Evolutionary conservation across 2,797 vertebrate genomes (phyloP), one percentile per base, ranked within the genome.

Genomic region (Moxostoma hubbsi): DNA sequence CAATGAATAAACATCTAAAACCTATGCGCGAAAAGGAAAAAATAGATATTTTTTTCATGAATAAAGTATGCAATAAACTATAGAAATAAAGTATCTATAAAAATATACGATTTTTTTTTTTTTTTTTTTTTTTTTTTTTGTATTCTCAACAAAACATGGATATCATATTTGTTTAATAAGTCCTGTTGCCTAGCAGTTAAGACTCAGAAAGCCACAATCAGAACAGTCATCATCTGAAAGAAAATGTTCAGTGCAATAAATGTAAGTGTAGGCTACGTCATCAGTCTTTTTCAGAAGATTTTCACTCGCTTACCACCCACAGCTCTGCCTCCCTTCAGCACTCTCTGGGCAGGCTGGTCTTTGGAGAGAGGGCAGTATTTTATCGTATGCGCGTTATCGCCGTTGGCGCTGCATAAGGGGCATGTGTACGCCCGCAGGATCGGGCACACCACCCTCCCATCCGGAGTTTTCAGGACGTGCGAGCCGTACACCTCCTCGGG

Each of bases 401-500:
- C 97, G 91, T 96, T 98, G 90, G 97, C 97, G 79, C 94, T 95
- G 92, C 95, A 95, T 16, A 95, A 91, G 9, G 95, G 94, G 67
- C 95, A 95, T 16, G 96, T 98, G 90, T 99, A 99, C 57, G 96
- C 94, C 87, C 97, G 93, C 85, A 99, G 94, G 81, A 98, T 97
- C 0, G 97, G 97, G 88, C 97, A 99, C 82, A 97, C 92, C 10
- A 98, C 96, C 83, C 96, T 91, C 45, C 97, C 97, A 89, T 98
- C 97, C 82, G 96, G 95, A 24, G 96, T 96, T 90, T 95, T 95
- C 87, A 95, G 92, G 43, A 97, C 95, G 91, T 98, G 97, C 8
- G 96, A 97, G 85, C 96, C 97, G 92, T 96, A 99, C 84, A 98
- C 95, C 84, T 97, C 96, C 92, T 97, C 96, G 0, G 97, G 96